Percentiles rank a stretch among this genome's conserved stretches.
phyloP scores from a whole-genome alignment of 1,140 invertebrate species.

The Polypedilum pembai region DNA sequence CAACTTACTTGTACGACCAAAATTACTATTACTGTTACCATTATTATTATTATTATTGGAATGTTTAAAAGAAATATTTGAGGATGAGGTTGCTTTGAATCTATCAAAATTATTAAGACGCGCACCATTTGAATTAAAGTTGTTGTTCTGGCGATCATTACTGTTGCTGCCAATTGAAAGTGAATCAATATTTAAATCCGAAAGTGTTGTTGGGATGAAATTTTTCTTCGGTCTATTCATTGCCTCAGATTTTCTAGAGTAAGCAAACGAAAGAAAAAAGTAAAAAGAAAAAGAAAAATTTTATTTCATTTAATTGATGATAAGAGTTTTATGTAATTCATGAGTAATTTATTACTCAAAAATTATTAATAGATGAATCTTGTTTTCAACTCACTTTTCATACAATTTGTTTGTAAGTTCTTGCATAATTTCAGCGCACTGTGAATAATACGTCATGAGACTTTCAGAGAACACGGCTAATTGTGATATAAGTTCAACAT shows the following conservation, averaged over 20 bases:
- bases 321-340: neutral
- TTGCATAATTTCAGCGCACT: slow-evolving; percentile 85
- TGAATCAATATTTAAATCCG: slow-evolving; percentile 76
- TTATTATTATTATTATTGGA: slow-evolving; percentile 5
- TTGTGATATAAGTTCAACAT: slow-evolving; percentile 97
- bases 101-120: slow-evolving; percentile 25
- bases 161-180: slow-evolving; percentile 35
- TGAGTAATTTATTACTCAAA: neutral
- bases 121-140: neutral
- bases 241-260: slow-evolving; percentile 53
- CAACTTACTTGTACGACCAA: neutral
- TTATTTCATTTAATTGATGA: neutral
- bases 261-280: neutral
- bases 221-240: slow-evolving; percentile 78
- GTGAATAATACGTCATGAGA: slow-evolving; percentile 91
- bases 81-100: neutral
- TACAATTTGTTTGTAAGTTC: slow-evolving; percentile 75
- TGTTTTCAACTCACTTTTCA: slow-evolving; percentile 66
- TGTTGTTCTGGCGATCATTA: neutral
- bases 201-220: slow-evolving; percentile 86
- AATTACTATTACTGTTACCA: neutral
- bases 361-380: neutral
- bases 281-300: neutral
- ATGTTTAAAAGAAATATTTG: slow-evolving; percentile 20
- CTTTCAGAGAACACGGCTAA: slow-evolving; percentile 90